Evolutionary conservation across 2,797 vertebrate genomes (phyloP).

Genomic region (Gymnoscopelus microlampas): DNA sequence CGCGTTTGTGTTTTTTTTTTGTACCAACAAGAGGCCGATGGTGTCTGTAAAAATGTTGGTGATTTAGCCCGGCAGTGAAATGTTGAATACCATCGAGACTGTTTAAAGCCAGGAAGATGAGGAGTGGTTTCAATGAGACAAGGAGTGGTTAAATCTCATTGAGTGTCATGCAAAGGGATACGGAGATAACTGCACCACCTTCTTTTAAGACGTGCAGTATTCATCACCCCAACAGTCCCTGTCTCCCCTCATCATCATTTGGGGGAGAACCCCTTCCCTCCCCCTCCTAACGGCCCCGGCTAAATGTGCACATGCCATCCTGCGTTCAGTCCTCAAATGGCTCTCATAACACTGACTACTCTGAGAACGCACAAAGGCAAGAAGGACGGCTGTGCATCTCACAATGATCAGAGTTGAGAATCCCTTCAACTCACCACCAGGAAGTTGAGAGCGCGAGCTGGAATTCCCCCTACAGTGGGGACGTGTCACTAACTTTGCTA

Average conservation of each 20-base stretch:
- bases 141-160: constrained; percentile 23
- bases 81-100: constrained; percentile 57
- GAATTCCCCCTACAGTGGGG: constrained; percentile 31
- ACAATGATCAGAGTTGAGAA: constrained; percentile 34
- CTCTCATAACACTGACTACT: constrained; percentile 37
- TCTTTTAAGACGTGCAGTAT: constrained; percentile 15
- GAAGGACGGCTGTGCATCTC: background rate
- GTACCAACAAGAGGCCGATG: constrained; percentile 67
- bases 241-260: constrained; percentile 26
- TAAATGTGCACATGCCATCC: constrained; percentile 35
- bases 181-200: background rate
- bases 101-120: constrained; percentile 38
- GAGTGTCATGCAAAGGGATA: background rate
- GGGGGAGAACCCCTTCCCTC: constrained; percentile 21
- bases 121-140: constrained; percentile 45
- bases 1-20: constrained; percentile 47
- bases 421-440: constrained; percentile 1
- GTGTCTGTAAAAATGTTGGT: constrained; percentile 65
- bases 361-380: constrained; percentile 18
- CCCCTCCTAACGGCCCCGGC: constrained; percentile 31
- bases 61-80: constrained; percentile 54
- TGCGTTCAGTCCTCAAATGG: constrained; percentile 48
- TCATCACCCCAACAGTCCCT: constrained; percentile 22
- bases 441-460: constrained; percentile 16
- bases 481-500: constrained; percentile 58